Percentiles rank a stretch among this genome's conserved stretches.
These are phyloP conservation scores for Sebastes glaucus DNA, from an alignment of 2,797 vertebrate species.

Conservation along the genomic window DNA sequence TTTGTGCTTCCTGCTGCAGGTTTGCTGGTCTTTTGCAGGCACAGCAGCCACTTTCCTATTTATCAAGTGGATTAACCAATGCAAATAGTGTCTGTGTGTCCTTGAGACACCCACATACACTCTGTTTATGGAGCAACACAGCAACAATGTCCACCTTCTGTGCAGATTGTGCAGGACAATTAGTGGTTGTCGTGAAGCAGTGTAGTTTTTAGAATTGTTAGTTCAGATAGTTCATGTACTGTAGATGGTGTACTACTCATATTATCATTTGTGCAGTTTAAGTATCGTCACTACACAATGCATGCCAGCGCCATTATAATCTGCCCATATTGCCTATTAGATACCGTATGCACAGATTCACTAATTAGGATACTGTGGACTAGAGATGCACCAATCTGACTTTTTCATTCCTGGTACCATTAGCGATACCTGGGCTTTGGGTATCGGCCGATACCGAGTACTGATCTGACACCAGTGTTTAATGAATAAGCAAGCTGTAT, in stretches of 20 bases:
- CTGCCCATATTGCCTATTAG: neutral
- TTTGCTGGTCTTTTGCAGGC: slow-evolving; percentile 34
- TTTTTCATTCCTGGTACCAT: too few species aligned
- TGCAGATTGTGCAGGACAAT: slow-evolving; percentile 11
- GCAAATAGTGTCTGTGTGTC: slow-evolving; percentile 61
- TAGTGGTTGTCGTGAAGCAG: neutral
- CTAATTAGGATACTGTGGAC: neutral
- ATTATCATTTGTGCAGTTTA: neutral
- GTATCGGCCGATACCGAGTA: too few species aligned
- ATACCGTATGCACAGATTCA: neutral
- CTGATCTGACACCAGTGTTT: too few species aligned
- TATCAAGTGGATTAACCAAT: slow-evolving; percentile 30
- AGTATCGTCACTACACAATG: neutral
- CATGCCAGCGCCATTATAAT: neutral
- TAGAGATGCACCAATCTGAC: too few species aligned
- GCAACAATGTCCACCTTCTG: slow-evolving; percentile 28
- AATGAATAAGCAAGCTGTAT: too few species aligned
- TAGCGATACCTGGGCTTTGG: too few species aligned
- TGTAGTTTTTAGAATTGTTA: neutral
- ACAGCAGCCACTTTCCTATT: slow-evolving; percentile 34
- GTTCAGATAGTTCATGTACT: neutral
- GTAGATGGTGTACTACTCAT: neutral
- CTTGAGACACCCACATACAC: slow-evolving; percentile 65
- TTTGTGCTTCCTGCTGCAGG: slow-evolving; percentile 30
- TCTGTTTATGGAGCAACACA: slow-evolving; percentile 67